phyloP scores from a whole-genome alignment of 2,113 vertebrate species.

The Solea senegalensis region DNA sequence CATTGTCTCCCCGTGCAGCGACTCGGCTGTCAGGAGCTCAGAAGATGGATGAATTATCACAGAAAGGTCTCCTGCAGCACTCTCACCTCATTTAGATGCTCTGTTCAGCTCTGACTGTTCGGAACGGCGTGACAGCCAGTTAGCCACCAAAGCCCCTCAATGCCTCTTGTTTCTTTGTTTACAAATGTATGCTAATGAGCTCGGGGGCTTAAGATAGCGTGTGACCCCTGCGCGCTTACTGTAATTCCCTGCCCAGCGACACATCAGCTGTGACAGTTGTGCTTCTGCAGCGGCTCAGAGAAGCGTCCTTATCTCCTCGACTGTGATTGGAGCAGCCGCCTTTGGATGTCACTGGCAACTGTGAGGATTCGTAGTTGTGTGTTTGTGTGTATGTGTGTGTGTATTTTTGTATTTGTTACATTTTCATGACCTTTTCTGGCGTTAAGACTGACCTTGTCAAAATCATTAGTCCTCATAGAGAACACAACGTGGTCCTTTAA shows the following conservation, averaged over 20 bases:
- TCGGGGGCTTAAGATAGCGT: slow-evolving; percentile 14
- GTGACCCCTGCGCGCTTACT: slow-evolving; percentile 41
- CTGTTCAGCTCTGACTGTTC: slow-evolving; percentile 41
- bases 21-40: slow-evolving; percentile 46
- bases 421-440: too few species aligned
- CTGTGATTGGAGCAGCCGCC: slow-evolving; percentile 53
- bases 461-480: too few species aligned
- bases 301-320: slow-evolving; percentile 33
- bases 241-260: slow-evolving; percentile 52
- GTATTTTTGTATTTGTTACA: background rate
- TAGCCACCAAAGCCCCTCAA: slow-evolving; percentile 12
- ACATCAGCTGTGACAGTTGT: slow-evolving; percentile 45
- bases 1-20: slow-evolving; percentile 46
- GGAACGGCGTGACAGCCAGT: slow-evolving; percentile 26
- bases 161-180: slow-evolving; percentile 52
- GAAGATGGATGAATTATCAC: slow-evolving; percentile 67
- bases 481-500: too few species aligned
- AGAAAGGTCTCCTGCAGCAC: slow-evolving; percentile 59
- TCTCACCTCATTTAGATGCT: slow-evolving; percentile 66
- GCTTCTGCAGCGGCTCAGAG: slow-evolving; percentile 31
- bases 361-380: slow-evolving; percentile 22
- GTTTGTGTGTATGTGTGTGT: slow-evolving; percentile 18
- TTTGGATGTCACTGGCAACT: slow-evolving; percentile 44
- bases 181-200: slow-evolving; percentile 68
- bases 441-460: too few species aligned